These are phyloP conservation scores for Schizopygopsis malacanthus DNA, from an alignment of 2,797 vertebrate genomes.

Conservation along the genomic window DNA sequence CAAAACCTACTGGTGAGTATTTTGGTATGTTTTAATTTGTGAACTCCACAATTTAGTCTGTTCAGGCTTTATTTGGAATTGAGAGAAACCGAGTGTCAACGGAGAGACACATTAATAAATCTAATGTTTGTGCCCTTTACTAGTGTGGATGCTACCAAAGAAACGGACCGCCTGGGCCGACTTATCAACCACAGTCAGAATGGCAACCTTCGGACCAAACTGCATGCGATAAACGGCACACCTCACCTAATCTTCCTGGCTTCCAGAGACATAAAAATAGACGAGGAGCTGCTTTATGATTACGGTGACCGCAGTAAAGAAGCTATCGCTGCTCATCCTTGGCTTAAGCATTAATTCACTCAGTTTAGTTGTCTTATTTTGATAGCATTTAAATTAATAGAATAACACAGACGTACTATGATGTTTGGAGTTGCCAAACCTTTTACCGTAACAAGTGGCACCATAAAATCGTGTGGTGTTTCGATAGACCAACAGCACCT, in stretches of 20 bases:
- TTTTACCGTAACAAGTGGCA: neutral
- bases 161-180: slow-evolving; percentile 87
- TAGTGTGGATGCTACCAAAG: slow-evolving; percentile 92
- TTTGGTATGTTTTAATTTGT: neutral
- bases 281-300: slow-evolving; percentile 93
- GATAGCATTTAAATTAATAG: neutral
- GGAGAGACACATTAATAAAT: neutral
- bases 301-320: slow-evolving; percentile 93
- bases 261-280: slow-evolving; percentile 84
- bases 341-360: slow-evolving; percentile 86
- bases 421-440: neutral
- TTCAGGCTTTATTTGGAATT: neutral
- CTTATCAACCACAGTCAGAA: slow-evolving; percentile 95
- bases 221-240: slow-evolving; percentile 85
- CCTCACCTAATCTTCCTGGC: slow-evolving; percentile 95
- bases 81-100: too few relatives aligned
- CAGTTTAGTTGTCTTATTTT: neutral
- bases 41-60: too few relatives aligned
- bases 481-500: neutral
- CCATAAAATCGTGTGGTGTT: neutral
- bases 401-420: neutral
- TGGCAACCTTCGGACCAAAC: slow-evolving; percentile 93
- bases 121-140: slow-evolving; percentile 17
- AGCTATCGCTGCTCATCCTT: slow-evolving; percentile 89
- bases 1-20: slow-evolving; percentile 92